These are phyloP conservation scores for Phalacrocorax carbo DNA, from an alignment of 2,113 vertebrate genomes.

Conservation along the genomic window DNA sequence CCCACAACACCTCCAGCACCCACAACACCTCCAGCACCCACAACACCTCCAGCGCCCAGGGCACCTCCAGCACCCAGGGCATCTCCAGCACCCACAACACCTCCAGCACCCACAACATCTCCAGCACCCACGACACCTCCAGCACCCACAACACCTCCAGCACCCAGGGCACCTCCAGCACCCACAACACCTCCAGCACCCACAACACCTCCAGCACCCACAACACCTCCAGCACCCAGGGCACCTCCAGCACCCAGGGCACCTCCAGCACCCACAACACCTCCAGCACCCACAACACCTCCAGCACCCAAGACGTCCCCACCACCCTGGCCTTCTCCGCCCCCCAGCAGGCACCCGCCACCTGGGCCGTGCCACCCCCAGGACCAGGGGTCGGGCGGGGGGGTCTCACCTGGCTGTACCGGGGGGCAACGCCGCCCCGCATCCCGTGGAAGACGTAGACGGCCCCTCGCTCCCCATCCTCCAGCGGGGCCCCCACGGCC, in stretches of 20 bases:
- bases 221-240: accelerated
- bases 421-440: background rate
- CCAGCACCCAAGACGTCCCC: accelerated
- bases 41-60: too few relatives aligned
- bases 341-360: background rate
- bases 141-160: background rate
- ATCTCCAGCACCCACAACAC: accelerated
- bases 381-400: too few relatives aligned
- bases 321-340: accelerated
- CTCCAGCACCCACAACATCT: background rate
- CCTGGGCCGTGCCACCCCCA: background rate
- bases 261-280: background rate
- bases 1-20: background rate
- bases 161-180: too few relatives aligned
- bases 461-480: constrained; percentile 75
- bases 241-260: background rate
- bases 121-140: too few relatives aligned
- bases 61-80: accelerated
- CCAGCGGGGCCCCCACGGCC: constrained; percentile 83
- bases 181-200: too few relatives aligned
- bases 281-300: too few relatives aligned
- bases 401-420: constrained; percentile 73
- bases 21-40: too few relatives aligned
- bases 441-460: constrained; percentile 82
- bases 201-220: accelerated